Percentiles rank a stretch among this genome's conserved stretches.
Evolutionary conservation across 2,888 invertebrate species (phyloP).

Genomic region (Eueremaeus valkanovi): DNA sequence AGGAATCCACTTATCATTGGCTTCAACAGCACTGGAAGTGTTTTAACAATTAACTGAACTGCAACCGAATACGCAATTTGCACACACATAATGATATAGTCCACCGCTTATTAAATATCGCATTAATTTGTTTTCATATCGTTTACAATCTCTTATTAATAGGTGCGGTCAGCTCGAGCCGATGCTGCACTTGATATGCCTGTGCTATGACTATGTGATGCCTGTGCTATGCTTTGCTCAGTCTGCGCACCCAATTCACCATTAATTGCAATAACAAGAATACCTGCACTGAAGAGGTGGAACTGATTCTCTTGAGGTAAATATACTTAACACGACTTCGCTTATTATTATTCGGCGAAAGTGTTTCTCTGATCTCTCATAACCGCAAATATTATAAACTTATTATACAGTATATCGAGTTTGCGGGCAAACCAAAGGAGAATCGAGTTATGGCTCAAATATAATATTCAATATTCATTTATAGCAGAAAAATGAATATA

Average conservation of each 20-base stretch:
- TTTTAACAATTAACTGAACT: conserved; percentile 1
- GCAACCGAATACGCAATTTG: neutral
- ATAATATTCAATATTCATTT: neutral
- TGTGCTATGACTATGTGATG: too few species aligned
- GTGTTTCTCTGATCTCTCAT: neutral
- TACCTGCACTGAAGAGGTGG: neutral
- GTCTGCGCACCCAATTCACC: conserved; percentile 4
- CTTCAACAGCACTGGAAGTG: neutral
- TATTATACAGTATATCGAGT: too few species aligned
- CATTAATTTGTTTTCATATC: conserved; percentile 3
- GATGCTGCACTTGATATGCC: neutral
- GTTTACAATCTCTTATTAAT: neutral
- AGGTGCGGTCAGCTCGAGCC: neutral
- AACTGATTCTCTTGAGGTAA: neutral
- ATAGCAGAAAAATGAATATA: neutral
- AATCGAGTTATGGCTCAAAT: neutral
- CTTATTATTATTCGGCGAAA: conserved; percentile 8
- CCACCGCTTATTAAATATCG: neutral
- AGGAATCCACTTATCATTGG: neutral
- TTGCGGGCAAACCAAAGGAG: too few species aligned
- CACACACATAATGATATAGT: neutral
- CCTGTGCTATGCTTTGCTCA: neutral
- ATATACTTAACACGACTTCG: conserved; percentile 13
- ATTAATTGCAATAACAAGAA: conserved; percentile 15
- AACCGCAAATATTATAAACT: neutral